These are phyloP conservation scores for Euthynnus affinis DNA, from an alignment of 2,797 vertebrate genomes.

Conservation along the genomic window DNA sequence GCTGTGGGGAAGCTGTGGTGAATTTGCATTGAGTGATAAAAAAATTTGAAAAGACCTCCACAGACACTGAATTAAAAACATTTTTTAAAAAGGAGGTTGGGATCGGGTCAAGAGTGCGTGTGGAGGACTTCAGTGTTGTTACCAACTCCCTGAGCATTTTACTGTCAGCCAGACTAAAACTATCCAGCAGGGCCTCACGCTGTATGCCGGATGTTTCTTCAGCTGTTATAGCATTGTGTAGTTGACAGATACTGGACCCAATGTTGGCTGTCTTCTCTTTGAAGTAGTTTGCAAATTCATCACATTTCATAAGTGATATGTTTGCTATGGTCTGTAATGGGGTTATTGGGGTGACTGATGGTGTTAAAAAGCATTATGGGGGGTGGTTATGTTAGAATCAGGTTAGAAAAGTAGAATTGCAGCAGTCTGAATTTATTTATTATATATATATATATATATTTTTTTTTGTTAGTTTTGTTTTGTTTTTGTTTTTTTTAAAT, in stretches of 20 bases:
- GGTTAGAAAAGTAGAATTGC: not conserved
- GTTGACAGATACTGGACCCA: not conserved
- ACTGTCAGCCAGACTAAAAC: not conserved
- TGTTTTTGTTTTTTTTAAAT: no score
- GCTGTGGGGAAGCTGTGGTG: no score
- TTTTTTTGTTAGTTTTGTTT: no score
- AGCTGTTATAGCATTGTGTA: not conserved
- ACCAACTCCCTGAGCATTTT: no score
- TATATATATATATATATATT: no score
- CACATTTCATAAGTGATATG: not conserved
- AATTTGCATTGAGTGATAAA: no score
- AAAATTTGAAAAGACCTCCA: no score
- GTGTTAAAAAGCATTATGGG: not conserved
- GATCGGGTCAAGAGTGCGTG: no score
- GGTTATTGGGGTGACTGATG: not conserved
- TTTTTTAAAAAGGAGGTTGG: no score
- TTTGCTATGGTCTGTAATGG: not conserved
- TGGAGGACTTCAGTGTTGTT: no score
- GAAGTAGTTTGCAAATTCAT: not conserved
- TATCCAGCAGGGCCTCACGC: not conserved
- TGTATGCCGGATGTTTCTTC: not conserved
- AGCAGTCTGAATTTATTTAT: no score
- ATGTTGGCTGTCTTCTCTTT: not conserved
- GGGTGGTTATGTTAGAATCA: not conserved
- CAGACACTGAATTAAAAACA: no score